These are phyloP conservation scores for Pan paniscus DNA, from an alignment of 2,113 vertebrate species.

Conservation along the genomic window DNA sequence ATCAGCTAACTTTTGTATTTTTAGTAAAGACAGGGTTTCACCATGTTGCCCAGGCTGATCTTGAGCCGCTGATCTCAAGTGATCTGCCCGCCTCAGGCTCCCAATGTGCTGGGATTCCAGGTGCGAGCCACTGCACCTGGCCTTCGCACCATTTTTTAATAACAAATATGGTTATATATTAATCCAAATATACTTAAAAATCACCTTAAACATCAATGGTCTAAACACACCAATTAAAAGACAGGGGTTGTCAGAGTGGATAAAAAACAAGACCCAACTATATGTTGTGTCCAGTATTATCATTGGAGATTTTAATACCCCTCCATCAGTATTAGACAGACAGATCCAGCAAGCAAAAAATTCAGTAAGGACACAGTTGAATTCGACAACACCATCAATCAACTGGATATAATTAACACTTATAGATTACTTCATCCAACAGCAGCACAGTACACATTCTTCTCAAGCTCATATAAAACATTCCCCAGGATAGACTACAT, in stretches of 20 bases:
- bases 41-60: too few species aligned
- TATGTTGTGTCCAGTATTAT: neutral
- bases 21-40: too few species aligned
- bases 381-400: neutral
- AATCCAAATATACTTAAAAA: neutral
- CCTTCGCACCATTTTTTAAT: neutral
- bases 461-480: neutral
- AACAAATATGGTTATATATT: neutral
- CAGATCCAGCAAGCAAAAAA: neutral
- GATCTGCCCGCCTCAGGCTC: too few species aligned
- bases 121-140: neutral
- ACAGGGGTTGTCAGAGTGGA: neutral
- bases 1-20: too few species aligned
- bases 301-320: neutral
- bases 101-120: neutral
- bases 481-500: neutral
- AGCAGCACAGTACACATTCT: neutral
- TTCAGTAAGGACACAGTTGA: neutral
- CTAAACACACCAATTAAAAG: neutral
- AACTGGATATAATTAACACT: neutral
- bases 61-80: too few species aligned
- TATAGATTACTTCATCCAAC: neutral
- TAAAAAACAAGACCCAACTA: neutral
- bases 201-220: neutral
- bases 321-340: neutral